Conservation (phyloP, 30 jellyfish, hydroid and myxozoan genomes). For the Aurelia aurita complex sp. Pacific region DNA sequence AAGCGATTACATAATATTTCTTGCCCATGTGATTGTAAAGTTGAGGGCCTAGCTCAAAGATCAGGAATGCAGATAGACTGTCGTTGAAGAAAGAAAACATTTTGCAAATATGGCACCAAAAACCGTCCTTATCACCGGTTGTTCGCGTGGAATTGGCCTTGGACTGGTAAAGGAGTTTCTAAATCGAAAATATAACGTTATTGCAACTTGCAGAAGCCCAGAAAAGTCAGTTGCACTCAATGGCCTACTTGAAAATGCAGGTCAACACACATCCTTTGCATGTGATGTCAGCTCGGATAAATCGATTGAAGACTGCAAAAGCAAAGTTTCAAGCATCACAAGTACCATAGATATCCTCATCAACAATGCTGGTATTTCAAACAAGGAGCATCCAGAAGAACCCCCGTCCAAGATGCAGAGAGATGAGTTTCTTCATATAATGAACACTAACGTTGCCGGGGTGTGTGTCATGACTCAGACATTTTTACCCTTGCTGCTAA, state of each 20-base stretch:
- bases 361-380: conserved; percentile 9
- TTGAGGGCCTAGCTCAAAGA: too few species aligned
- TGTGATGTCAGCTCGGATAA: conserved; percentile 8
- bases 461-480: background rate
- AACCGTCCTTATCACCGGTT: conserved; percentile 6
- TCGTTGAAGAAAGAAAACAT: background rate
- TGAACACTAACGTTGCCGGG: conserved; percentile 23
- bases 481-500: background rate
- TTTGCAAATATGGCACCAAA: background rate
- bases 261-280: background rate
- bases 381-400: conserved; percentile 8
- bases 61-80: too few species aligned
- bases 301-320: conserved; percentile 1
- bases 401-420: conserved; percentile 26
- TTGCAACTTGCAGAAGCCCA: conserved; percentile 4
- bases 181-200: background rate
- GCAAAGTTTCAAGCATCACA: too few species aligned
- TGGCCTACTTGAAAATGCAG: background rate
- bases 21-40: too few species aligned
- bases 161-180: conserved; percentile 6
- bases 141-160: conserved; percentile 12
- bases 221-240: too few species aligned
- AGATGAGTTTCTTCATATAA: conserved; percentile 10
- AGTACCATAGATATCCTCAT: background rate
- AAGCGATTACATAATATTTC: too few species aligned